Evolutionary conservation across 2,888 invertebrate species (phyloP).

Genomic region (Laothoe populi): DNA sequence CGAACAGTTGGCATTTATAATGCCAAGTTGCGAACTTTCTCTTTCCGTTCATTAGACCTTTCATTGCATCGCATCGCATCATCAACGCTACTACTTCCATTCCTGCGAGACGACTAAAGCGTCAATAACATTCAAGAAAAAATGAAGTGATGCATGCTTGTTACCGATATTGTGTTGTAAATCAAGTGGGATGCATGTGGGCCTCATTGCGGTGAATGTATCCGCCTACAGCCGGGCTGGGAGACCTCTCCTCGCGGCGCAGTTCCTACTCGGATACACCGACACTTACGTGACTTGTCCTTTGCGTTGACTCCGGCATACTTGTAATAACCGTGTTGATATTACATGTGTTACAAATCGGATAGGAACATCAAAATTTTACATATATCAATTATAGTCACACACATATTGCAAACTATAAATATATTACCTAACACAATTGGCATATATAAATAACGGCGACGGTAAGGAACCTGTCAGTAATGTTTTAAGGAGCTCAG

Average conservation of each 20-base stretch:
- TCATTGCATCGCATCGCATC: conserved; percentile 62
- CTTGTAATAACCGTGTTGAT: conserved; percentile 5
- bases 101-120: conserved; percentile 52
- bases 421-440: conserved; percentile 18
- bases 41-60: conserved; percentile 63
- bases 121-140: conserved; percentile 55
- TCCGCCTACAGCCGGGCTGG: conserved; percentile 40
- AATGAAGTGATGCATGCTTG: conserved; percentile 69
- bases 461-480: conserved; percentile 23
- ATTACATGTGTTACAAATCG: conserved; percentile 3
- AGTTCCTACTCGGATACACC: background rate
- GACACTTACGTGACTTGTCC: background rate
- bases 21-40: conserved; percentile 57
- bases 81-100: conserved; percentile 59
- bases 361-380: conserved; percentile 8
- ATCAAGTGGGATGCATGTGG: conserved; percentile 62
- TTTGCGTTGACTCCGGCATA: conserved; percentile 1
- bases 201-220: conserved; percentile 53
- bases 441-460: conserved; percentile 16
- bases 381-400: background rate
- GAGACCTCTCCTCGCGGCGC: conserved; percentile 4
- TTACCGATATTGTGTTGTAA: conserved; percentile 53
- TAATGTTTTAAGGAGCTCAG: conserved; percentile 23
- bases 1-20: conserved; percentile 63
- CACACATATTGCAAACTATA: conserved; percentile 1